A percentile compares a stretch with the other conserved stretches of the same genome.
Conservation (phyloP, 2,113 vertebrate species). For the Cinclus mexicanus region DNA sequence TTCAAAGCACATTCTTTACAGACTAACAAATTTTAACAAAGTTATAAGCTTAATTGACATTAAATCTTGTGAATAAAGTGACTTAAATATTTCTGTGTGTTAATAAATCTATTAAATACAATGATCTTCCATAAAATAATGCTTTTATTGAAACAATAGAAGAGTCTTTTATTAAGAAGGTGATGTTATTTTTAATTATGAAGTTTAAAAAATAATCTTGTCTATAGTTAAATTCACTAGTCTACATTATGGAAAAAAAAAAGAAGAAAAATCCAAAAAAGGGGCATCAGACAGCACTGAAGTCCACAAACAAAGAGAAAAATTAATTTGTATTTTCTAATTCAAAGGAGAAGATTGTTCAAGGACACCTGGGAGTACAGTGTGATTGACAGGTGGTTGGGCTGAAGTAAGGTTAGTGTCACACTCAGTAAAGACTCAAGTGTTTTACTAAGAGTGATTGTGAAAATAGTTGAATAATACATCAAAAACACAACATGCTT, state of each 20-base stretch:
- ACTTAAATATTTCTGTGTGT: background rate
- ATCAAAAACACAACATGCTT: background rate
- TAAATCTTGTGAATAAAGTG: background rate
- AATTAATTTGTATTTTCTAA: background rate
- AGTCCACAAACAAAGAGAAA: background rate
- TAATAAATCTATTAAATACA: background rate
- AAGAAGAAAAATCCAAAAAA: background rate
- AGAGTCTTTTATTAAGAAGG: background rate
- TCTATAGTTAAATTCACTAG: background rate
- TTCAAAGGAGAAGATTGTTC: constrained; percentile 4
- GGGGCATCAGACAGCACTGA: background rate
- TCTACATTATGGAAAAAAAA: background rate
- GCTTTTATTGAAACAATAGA: background rate
- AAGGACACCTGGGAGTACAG: background rate
- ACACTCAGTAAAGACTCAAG: background rate
- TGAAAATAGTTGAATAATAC: background rate
- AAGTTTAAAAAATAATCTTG: background rate
- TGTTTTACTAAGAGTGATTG: background rate
- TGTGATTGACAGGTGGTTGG: background rate
- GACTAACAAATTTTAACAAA: background rate
- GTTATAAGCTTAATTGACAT: background rate
- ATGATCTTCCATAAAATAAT: background rate
- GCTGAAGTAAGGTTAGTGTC: background rate
- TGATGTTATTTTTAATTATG: background rate
- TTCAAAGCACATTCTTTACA: background rate